Evolutionary conservation across 2,888 invertebrate genomes (phyloP), one percentile per base, ranked within the genome.

Genomic region (Euzophera pinguis): DNA sequence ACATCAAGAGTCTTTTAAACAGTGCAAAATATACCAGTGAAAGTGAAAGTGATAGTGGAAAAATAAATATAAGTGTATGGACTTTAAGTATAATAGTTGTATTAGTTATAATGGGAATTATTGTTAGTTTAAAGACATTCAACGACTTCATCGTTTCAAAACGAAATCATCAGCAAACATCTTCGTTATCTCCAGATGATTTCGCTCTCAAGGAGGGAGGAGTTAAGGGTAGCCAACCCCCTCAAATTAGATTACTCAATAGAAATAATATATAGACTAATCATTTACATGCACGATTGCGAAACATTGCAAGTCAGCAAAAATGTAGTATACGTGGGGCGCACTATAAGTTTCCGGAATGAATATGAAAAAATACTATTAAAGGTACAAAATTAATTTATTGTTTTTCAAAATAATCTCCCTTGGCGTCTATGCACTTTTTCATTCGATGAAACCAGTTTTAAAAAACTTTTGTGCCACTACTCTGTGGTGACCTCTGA

Each of bases 191-290:
- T 34, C 14, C 42, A 34, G 29, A 49, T 39, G 39, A 50, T 42
- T 50, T 42, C 32, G 27, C 42, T n/a, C 34, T 42, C 35, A 42
- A 34, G 50, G 42, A 34, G 50, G 50, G 50, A 50, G 50, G 50
- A 41, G 42, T 50, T 52, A 34, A 49, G 43, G 32, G 32, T 32
- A 32, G 32, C 10, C 7, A 32, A 32, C 32, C 32, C 32, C 32
- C 32, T 32, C 3, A 32, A 32, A 9, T 32, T 32, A 32, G 32
- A 32, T 32, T 32, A 32, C 32, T 32, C 7, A 9, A 10, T 8
- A 32, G 1, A 9, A 32, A 32, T 32, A 32, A 32, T 9, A 9
- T 6, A 7, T 9, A 32, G 7, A 32, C 5, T 32, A 7, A 10
- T 3, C 32, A 10, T 32, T 32, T 9, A 9, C 1, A 32, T 1